Conservation (phyloP, 1,140 invertebrate species). For the Proales similis region DNA sequence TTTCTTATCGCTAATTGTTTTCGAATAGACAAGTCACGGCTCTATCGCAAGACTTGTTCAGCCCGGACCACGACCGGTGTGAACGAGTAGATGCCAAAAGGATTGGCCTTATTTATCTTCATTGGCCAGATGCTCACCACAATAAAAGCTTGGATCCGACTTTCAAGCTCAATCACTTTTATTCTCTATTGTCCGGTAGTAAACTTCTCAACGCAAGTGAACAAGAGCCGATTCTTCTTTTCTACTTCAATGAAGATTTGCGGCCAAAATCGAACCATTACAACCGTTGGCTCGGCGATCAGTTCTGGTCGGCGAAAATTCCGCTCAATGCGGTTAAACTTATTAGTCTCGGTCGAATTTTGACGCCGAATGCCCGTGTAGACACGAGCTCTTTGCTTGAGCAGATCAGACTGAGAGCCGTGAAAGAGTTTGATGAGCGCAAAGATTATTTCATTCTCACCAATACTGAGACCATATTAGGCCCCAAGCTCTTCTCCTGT, state of each 20-base stretch:
- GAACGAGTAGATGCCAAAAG: too few relatives aligned
- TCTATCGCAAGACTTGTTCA: too few relatives aligned
- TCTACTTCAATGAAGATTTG: constrained; percentile 9
- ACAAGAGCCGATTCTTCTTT: constrained; percentile 5
- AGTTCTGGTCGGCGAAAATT: constrained; percentile 18
- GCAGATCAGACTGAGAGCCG: not conserved
- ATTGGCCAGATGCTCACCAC: too few relatives aligned
- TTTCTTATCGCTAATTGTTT: too few relatives aligned
- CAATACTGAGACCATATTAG: constrained; percentile 20
- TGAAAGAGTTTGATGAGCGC: not conserved
- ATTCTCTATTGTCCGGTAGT: constrained; percentile 7
- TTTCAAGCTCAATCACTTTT: constrained; percentile 27
- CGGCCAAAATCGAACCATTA: constrained; percentile 14
- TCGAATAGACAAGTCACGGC: too few relatives aligned
- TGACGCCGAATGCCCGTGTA: not conserved
- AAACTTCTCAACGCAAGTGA: constrained; percentile 16
- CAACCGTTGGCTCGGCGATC: constrained; percentile 28
- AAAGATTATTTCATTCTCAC: constrained; percentile 21
- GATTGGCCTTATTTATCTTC: too few relatives aligned
- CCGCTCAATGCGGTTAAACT: constrained; percentile 21
- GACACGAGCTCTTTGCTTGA: not conserved
- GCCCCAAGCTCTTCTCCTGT: constrained; percentile 29
- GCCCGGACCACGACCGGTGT: too few relatives aligned
- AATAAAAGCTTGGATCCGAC: too few relatives aligned
- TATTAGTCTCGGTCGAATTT: not conserved